These are phyloP conservation scores for Berghia stephanieae DNA, from an alignment of 1,140 invertebrate species.

Conservation along the genomic window DNA sequence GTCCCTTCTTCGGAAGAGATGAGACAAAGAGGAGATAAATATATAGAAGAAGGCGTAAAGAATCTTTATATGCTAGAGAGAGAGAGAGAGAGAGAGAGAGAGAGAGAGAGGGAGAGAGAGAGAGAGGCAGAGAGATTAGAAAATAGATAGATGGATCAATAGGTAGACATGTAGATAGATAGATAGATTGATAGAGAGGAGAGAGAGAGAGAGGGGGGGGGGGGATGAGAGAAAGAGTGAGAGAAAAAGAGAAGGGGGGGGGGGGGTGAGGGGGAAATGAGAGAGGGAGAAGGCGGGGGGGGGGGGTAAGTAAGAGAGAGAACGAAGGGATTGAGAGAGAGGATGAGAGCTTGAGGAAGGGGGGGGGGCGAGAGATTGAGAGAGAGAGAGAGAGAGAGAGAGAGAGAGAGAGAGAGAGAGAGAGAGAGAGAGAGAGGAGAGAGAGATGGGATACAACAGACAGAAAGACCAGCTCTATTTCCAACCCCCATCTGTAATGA, in stretches of 20 bases:
- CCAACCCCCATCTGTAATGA: not conserved
- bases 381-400: conserved; percentile 8
- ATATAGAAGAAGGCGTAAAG: too few species aligned
- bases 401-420: conserved; percentile 1
- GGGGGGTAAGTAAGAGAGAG: not conserved
- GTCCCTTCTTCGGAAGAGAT: too few species aligned
- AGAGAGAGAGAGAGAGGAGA: not conserved
- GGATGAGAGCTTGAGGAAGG: not conserved
- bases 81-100: too few species aligned
- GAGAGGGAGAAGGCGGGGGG: too few species aligned
- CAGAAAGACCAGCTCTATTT: not conserved
- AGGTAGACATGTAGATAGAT: too few species aligned
- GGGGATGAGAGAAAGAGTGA: not conserved
- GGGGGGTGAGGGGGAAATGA: not conserved
- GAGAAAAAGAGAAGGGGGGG: not conserved
- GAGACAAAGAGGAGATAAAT: too few species aligned
- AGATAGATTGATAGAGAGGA: too few species aligned
- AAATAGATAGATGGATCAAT: too few species aligned
- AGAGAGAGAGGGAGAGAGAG: too few species aligned
- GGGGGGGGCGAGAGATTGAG: not conserved
- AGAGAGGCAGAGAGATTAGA: too few species aligned
- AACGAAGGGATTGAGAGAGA: not conserved
- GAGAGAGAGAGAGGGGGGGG: not conserved
- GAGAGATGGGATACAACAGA: not conserved
- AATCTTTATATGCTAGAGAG: too few species aligned